Evolutionary conservation across 2,888 invertebrate genomes (phyloP).

Genomic region (Leptinotarsa rubiginosa): DNA sequence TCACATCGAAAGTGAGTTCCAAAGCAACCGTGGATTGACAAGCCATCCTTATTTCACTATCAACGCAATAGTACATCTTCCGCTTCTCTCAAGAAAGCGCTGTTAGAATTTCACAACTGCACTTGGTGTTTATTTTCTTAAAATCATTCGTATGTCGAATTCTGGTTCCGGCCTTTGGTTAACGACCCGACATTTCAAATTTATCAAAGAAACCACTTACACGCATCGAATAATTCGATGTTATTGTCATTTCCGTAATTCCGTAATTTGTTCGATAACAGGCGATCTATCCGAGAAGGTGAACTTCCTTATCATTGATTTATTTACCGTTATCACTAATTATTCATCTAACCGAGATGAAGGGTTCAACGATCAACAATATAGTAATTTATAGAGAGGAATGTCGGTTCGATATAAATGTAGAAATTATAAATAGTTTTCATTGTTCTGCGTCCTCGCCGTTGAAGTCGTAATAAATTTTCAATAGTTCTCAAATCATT

Average conservation of each 20-base stretch:
- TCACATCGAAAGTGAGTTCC: neutral
- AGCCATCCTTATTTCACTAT: neutral
- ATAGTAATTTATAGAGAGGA: neutral
- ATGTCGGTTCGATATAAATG: conserved; percentile 5
- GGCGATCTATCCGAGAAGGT: conserved; percentile 14
- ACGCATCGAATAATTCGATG: conserved; percentile 12
- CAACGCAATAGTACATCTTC: neutral
- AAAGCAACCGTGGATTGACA: neutral
- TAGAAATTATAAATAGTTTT: neutral
- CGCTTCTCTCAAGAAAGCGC: neutral
- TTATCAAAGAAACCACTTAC: conserved; percentile 3
- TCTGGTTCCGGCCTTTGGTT: conserved; percentile 15
- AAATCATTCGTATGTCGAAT: conserved; percentile 12
- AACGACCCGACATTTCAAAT: conserved; percentile 20
- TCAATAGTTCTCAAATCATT: no score
- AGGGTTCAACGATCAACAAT: conserved; percentile 24
- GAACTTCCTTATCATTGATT: conserved; percentile 18
- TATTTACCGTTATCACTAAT: conserved; percentile 16
- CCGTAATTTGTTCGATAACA: conserved; percentile 10
- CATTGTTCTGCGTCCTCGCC: neutral
- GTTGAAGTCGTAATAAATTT: neutral
- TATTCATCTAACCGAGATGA: neutral
- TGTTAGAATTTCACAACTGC: neutral
- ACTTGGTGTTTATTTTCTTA: conserved; percentile 17
- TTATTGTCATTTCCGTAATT: conserved; percentile 16